Conservation (phyloP, 1,140 invertebrate genomes). For the Psix sp. region DNA sequence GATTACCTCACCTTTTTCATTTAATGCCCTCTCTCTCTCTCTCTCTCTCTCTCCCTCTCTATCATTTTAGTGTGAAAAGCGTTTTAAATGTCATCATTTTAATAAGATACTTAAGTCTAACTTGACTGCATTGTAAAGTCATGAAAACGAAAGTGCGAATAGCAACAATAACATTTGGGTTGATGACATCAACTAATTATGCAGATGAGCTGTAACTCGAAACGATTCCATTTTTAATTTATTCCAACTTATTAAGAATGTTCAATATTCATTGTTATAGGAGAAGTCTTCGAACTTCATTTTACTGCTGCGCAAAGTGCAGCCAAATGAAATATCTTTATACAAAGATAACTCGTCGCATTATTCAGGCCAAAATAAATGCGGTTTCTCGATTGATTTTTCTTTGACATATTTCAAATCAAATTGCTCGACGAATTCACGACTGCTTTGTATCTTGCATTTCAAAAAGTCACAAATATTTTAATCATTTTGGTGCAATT, state of each 20-base stretch:
- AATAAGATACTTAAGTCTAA: background rate
- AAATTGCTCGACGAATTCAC: too few species aligned
- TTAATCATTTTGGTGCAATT: too few species aligned
- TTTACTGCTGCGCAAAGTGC: constrained; percentile 37
- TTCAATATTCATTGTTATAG: constrained; percentile 48
- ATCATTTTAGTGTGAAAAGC: too few species aligned
- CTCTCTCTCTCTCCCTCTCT: too few species aligned
- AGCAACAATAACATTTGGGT: constrained; percentile 19
- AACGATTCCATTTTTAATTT: constrained; percentile 49
- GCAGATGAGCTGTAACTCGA: constrained; percentile 36
- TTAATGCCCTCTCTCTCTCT: too few species aligned
- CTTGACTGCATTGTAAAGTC: constrained; percentile 2
- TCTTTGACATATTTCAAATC: constrained; percentile 8
- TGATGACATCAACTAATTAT: constrained; percentile 45
- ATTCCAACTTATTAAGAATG: constrained; percentile 44
- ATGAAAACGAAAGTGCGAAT: constrained; percentile 17
- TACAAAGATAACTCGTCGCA: background rate
- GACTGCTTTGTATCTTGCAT: too few species aligned
- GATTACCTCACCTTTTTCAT: too few species aligned
- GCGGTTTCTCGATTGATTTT: constrained; percentile 19
- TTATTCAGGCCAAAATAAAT: constrained; percentile 25
- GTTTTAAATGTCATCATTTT: too few species aligned
- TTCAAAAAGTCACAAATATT: too few species aligned
- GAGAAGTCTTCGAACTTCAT: constrained; percentile 17
- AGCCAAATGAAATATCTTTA: constrained; percentile 21